phyloP scores from a whole-genome alignment of 1,140 invertebrate genomes.

The Colletes gigas region DNA sequence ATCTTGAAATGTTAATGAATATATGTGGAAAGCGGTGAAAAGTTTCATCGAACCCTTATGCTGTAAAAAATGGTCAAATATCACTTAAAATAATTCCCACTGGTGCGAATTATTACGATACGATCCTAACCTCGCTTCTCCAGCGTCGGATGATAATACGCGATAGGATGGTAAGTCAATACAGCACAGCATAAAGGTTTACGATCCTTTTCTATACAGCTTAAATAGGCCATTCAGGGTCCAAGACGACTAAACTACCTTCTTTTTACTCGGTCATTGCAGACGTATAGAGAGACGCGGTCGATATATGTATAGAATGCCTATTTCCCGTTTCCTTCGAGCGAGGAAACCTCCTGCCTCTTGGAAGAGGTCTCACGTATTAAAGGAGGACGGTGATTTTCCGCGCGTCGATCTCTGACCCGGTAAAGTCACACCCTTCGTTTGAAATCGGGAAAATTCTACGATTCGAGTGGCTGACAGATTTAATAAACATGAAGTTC shows the following conservation, averaged over 20 bases:
- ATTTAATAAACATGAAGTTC: background rate
- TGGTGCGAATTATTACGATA: background rate
- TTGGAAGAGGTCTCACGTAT: background rate
- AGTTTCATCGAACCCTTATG: no score
- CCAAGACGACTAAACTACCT: slow-evolving; percentile 35
- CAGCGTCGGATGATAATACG: background rate
- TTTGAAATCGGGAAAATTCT: slow-evolving; percentile 2
- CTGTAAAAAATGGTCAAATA: no score
- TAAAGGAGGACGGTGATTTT: slow-evolving; percentile 16
- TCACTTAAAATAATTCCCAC: no score
- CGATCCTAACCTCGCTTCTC: background rate
- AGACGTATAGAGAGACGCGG: background rate
- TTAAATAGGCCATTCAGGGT: slow-evolving; percentile 39
- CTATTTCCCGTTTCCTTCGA: slow-evolving; percentile 6
- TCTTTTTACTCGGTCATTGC: slow-evolving; percentile 20
- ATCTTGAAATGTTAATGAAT: no score
- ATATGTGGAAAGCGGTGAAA: no score
- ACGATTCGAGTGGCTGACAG: background rate
- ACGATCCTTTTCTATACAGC: slow-evolving; percentile 40
- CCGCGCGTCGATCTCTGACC: background rate
- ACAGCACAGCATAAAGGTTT: slow-evolving; percentile 25
- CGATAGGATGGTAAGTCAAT: background rate
- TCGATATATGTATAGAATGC: slow-evolving; percentile 28
- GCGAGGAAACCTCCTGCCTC: background rate
- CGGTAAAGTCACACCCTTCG: background rate